Base-by-base conservation (phyloP, 2,113 vertebrate genomes). In the Syngnathus scovelli region DNA sequence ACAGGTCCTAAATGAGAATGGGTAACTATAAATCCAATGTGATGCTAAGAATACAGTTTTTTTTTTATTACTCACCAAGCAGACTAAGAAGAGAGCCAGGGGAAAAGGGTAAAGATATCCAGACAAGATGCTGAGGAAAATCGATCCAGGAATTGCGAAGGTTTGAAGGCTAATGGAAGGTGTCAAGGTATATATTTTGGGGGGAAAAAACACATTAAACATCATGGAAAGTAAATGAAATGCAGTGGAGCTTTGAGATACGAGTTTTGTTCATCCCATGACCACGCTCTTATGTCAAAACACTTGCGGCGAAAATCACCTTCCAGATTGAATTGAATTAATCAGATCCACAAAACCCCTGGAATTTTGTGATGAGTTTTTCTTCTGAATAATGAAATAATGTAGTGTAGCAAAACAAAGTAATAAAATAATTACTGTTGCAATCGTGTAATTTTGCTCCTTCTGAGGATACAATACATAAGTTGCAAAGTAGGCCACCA, bases 61-160 rank as follows among this genome's bases (percentile, higher is more conserved):
- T 16, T 46, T 67, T 74, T 66, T 0, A 54, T 51, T 75, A 93
- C 95, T 94, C 92, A 98, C 97, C 94, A 98, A 87, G 86, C 96
- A 99, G 79, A 98, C 96, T 81, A 98, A 92, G 89, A 97, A 98
- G 78, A 99, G 92, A 74, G 96, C 96, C 82, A 98, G 68, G 0
- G 95, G 97, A 74, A 99, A 98, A 43, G 96, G 96, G 78, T 99
- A 98, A 72, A 98, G 95, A 85, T 99, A 98, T n/a, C 96, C 96
- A 68, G 95, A 98, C 74, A 99, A 90, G 84, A 98, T 98, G 87
- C 96, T 98, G 78, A 98, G 94, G 85, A 98, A 99, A 91, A 98
- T 98, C 46, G 95, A 99, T 65, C 96, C 96, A 41, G 97, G 96
- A 75, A 98, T 98, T 41, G 96, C 96, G 92, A 98, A 99, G 0